A percentile compares a stretch with the other conserved stretches of the same genome.
phyloP scores from a whole-genome alignment of 2,797 vertebrate genomes.

The Limnodromus scolopaceus region DNA sequence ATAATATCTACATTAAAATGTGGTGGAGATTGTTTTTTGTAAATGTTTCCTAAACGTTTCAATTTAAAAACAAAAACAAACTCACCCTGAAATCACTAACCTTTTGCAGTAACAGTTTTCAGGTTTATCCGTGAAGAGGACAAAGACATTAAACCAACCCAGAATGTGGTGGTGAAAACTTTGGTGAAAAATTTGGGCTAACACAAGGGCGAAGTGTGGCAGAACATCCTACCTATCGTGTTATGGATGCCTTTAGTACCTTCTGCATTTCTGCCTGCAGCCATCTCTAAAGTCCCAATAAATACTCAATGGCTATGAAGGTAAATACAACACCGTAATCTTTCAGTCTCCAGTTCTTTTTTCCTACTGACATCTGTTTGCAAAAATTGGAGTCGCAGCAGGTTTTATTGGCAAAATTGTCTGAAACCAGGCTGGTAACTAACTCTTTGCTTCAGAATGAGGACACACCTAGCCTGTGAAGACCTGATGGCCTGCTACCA shows the following conservation, averaged over 20 bases:
- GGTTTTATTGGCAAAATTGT: neutral
- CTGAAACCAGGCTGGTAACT: neutral
- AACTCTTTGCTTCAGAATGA: neutral
- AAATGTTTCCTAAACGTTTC: neutral
- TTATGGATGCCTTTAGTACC: neutral
- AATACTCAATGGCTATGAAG: neutral
- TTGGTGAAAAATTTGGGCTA: neutral
- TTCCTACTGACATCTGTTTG: neutral
- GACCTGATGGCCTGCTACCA: neutral
- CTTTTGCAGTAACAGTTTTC: neutral
- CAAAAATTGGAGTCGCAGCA: neutral
- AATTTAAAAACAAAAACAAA: neutral
- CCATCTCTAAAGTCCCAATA: neutral
- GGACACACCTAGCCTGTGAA: neutral
- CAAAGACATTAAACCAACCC: neutral
- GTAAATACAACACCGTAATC: neutral
- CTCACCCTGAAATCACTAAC: neutral
- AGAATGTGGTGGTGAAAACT: neutral
- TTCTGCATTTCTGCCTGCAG: neutral
- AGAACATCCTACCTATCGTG: rapidly evolving
- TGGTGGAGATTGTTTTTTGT: neutral
- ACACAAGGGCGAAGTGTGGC: rapidly evolving
- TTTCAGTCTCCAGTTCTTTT: neutral
- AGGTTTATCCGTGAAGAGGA: neutral
- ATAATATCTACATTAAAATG: neutral